Evolutionary conservation across 2,113 vertebrate species (phyloP).

Genomic region (rabbit (Oryctolagus cuniculus)): DNA sequence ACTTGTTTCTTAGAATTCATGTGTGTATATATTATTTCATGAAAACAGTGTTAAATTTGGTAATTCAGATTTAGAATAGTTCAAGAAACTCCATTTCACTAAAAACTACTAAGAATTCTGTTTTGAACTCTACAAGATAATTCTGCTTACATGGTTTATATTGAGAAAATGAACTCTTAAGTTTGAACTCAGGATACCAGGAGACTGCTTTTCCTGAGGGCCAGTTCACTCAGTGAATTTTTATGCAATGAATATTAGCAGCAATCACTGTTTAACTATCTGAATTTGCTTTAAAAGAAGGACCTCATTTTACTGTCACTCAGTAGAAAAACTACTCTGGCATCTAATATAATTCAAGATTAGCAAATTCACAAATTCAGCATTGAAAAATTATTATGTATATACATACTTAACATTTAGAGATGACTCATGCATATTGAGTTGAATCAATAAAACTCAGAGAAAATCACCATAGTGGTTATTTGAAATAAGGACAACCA

Average conservation of each 20-base stretch:
- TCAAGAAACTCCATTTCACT: background rate
- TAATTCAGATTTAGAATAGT: slow-evolving; percentile 23
- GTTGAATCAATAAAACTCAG: slow-evolving; percentile 32
- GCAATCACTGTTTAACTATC: background rate
- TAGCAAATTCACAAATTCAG: background rate
- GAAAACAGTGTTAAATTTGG: slow-evolving; percentile 3
- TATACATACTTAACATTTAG: background rate
- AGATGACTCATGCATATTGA: background rate
- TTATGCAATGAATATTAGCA: background rate
- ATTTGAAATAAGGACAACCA: slow-evolving; percentile 37
- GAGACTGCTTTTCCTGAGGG: background rate
- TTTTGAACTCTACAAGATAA: slow-evolving; percentile 8
- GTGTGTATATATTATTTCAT: background rate
- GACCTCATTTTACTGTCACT: slow-evolving; percentile 13
- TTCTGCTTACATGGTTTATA: background rate
- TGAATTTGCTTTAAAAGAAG: slow-evolving; percentile 11
- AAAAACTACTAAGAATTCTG: slow-evolving; percentile 34
- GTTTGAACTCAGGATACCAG: slow-evolving; percentile 1
- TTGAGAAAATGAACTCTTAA: slow-evolving; percentile 55
- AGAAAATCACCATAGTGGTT: background rate
- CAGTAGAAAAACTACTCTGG: background rate
- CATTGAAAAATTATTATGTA: background rate
- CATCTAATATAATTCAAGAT: slow-evolving; percentile 21
- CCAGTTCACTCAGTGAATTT: background rate
- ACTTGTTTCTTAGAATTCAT: slow-evolving; percentile 27